Percentiles rank a stretch among this genome's conserved stretches.
These are phyloP conservation scores for Amiota mariae DNA, from an alignment of 2,888 invertebrate genomes.

Conservation along the genomic window DNA sequence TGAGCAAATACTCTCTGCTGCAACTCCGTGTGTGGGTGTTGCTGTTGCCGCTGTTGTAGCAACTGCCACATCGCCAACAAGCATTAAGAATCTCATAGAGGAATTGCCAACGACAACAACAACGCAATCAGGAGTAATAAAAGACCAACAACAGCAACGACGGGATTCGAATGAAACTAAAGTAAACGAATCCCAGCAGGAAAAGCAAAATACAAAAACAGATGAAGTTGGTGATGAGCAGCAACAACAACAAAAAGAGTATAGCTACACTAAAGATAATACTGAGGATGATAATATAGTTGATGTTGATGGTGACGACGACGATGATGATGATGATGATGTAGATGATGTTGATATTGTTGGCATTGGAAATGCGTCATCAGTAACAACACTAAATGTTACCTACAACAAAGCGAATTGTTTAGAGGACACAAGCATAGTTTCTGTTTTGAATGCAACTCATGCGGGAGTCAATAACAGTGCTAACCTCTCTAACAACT, in stretches of 20 bases:
- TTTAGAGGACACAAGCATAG: constrained; percentile 51
- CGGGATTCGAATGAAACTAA: constrained; percentile 11
- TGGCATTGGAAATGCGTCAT: constrained; percentile 60
- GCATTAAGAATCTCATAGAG: constrained; percentile 69
- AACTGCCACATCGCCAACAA: constrained; percentile 65
- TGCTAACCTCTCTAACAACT: constrained; percentile 44
- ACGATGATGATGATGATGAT: constrained; percentile 65
- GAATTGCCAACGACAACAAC: constrained; percentile 46
- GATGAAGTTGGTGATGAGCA: constrained; percentile 37
- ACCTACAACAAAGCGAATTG: constrained; percentile 56
- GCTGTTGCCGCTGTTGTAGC: constrained; percentile 69
- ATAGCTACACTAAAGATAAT: neutral
- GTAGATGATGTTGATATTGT: constrained; percentile 64
- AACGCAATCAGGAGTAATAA: constrained; percentile 34
- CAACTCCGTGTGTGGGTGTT: constrained; percentile 63
- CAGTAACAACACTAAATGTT: constrained; percentile 24
- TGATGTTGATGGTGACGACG: constrained; percentile 37
- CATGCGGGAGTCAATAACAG: too few species aligned
- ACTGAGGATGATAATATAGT: constrained; percentile 33
- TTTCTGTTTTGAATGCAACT: constrained; percentile 19
- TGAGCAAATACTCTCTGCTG: constrained; percentile 83
- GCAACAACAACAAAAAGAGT: constrained; percentile 5
- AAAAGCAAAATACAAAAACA: constrained; percentile 48
- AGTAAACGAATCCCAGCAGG: constrained; percentile 39
- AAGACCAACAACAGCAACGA: neutral